These are phyloP conservation scores for Drosophila quasianomalipes DNA, from an alignment of 2,888 invertebrate genomes.

Conservation along the genomic window DNA sequence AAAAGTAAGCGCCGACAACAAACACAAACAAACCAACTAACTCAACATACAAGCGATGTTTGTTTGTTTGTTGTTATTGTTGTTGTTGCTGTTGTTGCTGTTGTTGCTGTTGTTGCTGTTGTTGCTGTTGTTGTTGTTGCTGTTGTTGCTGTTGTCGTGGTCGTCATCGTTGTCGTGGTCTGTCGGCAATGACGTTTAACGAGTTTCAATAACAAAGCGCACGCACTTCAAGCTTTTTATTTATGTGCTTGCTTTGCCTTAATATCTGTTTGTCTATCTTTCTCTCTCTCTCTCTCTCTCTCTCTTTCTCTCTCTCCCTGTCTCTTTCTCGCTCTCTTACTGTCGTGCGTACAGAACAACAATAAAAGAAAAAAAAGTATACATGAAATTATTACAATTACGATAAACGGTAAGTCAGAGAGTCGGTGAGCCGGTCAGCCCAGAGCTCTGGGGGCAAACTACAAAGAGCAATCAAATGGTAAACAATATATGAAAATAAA, in stretches of 20 bases:
- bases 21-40: conserved; percentile 58
- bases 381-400: conserved; percentile 77
- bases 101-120: conserved; percentile 7
- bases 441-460: conserved; percentile 31
- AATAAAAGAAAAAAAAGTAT: conserved; percentile 29
- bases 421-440: conserved; percentile 48
- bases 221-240: conserved; percentile 75
- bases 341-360: conserved; percentile 18
- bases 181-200: conserved; percentile 71
- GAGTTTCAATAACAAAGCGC: conserved; percentile 81
- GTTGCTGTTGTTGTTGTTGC: conserved; percentile 27
- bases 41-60: conserved; percentile 34
- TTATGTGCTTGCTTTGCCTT: conserved; percentile 63
- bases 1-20: conserved; percentile 68
- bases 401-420: conserved; percentile 61
- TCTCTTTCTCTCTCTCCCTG: background rate
- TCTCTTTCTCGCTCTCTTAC: background rate
- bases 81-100: background rate
- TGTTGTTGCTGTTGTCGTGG: conserved; percentile 40
- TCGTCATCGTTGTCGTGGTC: conserved; percentile 47
- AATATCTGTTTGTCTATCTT: conserved; percentile 43
- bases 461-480: conserved; percentile 54
- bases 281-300: conserved; percentile 7
- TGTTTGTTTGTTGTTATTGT: background rate
- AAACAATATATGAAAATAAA: conserved; percentile 50